phyloP scores from a whole-genome alignment of 2,888 invertebrate genomes.

The Pyralis farinalis region DNA sequence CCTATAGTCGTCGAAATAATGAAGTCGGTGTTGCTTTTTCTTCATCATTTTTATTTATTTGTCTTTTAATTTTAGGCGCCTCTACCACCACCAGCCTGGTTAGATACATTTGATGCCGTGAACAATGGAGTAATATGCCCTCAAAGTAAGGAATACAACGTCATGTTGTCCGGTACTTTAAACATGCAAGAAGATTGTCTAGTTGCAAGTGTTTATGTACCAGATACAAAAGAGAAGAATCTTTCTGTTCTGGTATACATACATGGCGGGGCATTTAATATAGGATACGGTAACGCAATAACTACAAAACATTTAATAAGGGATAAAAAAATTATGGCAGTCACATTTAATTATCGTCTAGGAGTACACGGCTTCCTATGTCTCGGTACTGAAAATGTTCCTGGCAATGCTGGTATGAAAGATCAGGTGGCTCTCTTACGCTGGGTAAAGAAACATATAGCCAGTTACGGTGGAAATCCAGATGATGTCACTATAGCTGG shows the following conservation, averaged over 20 bases:
- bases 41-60: too few relatives aligned
- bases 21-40: too few relatives aligned
- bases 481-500: too few relatives aligned
- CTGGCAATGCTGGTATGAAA: constrained; percentile 43
- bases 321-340: constrained; percentile 19
- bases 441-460: constrained; percentile 22
- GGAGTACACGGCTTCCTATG: constrained; percentile 38
- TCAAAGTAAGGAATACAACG: constrained; percentile 9
- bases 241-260: constrained; percentile 35
- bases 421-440: constrained; percentile 28
- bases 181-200: constrained; percentile 26
- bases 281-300: constrained; percentile 17
- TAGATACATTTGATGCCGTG: constrained; percentile 19
- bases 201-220: constrained; percentile 28
- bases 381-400: constrained; percentile 33
- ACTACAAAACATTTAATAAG: constrained; percentile 14
- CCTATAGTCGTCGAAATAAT: too few relatives aligned
- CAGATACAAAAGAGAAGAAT: constrained; percentile 25
- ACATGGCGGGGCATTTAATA: constrained; percentile 26
- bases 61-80: too few relatives aligned
- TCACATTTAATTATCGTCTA: too few relatives aligned
- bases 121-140: constrained; percentile 21
- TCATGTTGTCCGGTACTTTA: too few relatives aligned
- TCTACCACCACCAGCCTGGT: constrained; percentile 20
- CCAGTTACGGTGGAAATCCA: constrained; percentile 20